phyloP scores from a whole-genome alignment of 2,797 vertebrate species.

The Ceryle rudis region DNA sequence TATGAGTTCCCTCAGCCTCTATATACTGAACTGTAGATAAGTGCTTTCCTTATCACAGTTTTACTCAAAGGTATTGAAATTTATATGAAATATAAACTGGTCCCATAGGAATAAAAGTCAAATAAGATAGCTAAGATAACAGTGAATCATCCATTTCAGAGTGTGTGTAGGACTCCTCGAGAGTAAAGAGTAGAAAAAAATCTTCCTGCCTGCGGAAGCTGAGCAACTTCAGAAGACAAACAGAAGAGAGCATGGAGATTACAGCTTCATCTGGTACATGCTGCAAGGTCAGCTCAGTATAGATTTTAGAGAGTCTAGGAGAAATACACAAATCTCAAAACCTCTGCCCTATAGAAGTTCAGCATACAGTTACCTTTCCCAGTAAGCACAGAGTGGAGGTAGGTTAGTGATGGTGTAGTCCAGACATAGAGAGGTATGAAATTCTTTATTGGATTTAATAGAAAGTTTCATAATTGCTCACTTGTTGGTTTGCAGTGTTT shows the following conservation, averaged over 20 bases:
- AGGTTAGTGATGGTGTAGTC: background rate
- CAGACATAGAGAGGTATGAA: background rate
- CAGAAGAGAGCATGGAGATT: background rate
- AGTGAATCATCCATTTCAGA: background rate
- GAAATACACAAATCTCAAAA: background rate
- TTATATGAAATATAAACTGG: background rate
- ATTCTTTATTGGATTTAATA: background rate
- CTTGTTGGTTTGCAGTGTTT: background rate
- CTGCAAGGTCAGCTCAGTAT: background rate
- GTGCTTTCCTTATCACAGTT: background rate
- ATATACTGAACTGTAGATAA: background rate
- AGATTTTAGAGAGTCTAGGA: background rate
- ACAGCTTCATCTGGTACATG: background rate
- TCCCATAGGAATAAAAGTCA: background rate
- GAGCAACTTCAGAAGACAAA: background rate
- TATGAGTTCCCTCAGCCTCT: too few species aligned
- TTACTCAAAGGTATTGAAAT: background rate
- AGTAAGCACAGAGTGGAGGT: background rate
- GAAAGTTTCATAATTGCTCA: background rate
- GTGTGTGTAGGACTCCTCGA: background rate
- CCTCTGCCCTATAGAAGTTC: background rate
- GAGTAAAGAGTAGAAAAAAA: background rate
- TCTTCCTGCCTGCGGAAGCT: background rate
- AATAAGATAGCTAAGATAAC: background rate
- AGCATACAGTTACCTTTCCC: background rate